Percentiles rank a stretch among this genome's conserved stretches.
phyloP scores from a whole-genome alignment of 1,140 invertebrate species.

The Megalonaias nervosa region DNA sequence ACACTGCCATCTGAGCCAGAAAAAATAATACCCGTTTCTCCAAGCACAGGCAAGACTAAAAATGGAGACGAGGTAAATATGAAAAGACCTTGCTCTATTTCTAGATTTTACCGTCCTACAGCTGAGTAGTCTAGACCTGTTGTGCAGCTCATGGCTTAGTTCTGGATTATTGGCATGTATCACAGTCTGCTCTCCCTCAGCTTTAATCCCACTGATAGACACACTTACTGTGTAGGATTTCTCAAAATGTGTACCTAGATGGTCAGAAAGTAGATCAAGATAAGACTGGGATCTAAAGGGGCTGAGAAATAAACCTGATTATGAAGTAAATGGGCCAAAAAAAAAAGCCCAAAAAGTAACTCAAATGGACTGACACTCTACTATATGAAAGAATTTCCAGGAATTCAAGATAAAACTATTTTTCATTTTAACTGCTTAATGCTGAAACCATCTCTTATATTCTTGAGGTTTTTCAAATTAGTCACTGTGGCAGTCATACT shows the following conservation, averaged over 20 bases:
- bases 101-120: constrained; percentile 77
- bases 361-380: too few relatives aligned
- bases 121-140: constrained; percentile 84
- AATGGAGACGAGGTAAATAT: too few relatives aligned
- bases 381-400: too few relatives aligned
- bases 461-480: too few relatives aligned
- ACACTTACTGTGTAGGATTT: constrained; percentile 89
- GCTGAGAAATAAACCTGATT: background rate
- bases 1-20: background rate
- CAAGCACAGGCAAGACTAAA: background rate
- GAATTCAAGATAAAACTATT: too few relatives aligned
- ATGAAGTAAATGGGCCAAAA: background rate
- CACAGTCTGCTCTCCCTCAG: constrained; percentile 59
- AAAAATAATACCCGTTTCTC: background rate
- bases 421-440: too few relatives aligned
- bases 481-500: too few relatives aligned
- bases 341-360: background rate
- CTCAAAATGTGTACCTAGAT: constrained; percentile 83
- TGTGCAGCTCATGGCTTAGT: constrained; percentile 78
- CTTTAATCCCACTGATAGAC: constrained; percentile 83
- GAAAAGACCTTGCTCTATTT: background rate
- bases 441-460: too few relatives aligned
- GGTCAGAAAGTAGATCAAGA: background rate
- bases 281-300: background rate
- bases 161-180: constrained; percentile 75